Evolutionary conservation across 2,888 invertebrate genomes (phyloP).

Genomic region (Automeris io): DNA sequence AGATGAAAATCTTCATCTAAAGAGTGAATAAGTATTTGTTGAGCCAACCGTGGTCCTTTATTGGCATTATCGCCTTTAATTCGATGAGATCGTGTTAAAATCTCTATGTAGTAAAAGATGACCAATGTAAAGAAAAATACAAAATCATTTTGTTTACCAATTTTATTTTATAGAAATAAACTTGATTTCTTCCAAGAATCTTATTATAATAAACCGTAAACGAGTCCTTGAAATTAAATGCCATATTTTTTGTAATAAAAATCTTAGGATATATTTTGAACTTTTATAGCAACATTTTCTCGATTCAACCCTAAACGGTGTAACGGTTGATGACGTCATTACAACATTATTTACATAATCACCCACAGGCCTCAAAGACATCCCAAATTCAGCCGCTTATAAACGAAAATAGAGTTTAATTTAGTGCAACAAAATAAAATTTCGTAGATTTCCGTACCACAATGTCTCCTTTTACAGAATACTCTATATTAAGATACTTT

Average conservation of each 20-base stretch:
- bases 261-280: conserved; percentile 35
- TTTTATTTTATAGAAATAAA: too few species aligned
- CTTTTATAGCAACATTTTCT: conserved; percentile 49
- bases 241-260: conserved; percentile 19
- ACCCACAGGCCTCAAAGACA: conserved; percentile 18
- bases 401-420: conserved; percentile 9
- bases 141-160: too few species aligned
- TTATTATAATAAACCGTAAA: too few species aligned
- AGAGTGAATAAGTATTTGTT: too few species aligned
- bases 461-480: conserved; percentile 30
- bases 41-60: too few species aligned
- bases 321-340: conserved; percentile 55
- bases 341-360: conserved; percentile 61
- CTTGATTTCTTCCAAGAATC: too few species aligned
- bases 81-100: too few species aligned
- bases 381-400: conserved; percentile 4
- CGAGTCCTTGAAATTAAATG: conserved; percentile 19
- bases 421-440: conserved; percentile 9
- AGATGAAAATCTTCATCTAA: too few species aligned
- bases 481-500: conserved; percentile 40
- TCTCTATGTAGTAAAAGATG: too few species aligned
- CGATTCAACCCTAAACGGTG: conserved; percentile 47
- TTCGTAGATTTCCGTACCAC: conserved; percentile 23
- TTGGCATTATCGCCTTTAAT: too few species aligned
- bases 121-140: too few species aligned